These are phyloP conservation scores for Aquatica leii DNA, from an alignment of 2,888 invertebrate genomes.

Conservation along the genomic window DNA sequence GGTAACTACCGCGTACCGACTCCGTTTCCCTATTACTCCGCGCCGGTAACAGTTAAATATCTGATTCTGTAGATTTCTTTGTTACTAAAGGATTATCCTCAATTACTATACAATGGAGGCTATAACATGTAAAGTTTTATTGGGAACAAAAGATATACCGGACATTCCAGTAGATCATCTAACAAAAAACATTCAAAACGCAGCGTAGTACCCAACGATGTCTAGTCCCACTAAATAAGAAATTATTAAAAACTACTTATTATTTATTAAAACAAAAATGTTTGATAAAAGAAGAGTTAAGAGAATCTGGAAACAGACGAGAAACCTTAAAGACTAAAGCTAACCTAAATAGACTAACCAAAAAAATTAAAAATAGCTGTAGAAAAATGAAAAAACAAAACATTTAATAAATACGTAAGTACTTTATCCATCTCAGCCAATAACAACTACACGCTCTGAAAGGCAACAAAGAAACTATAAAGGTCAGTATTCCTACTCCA, in stretches of 20 bases:
- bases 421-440: background rate
- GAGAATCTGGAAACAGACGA: no score
- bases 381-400: background rate
- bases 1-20: no score
- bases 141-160: constrained; percentile 12
- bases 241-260: no score
- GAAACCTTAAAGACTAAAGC: background rate
- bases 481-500: background rate
- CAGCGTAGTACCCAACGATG: background rate
- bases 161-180: constrained; percentile 7
- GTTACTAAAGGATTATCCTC: constrained; percentile 9
- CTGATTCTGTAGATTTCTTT: background rate
- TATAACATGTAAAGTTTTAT: constrained; percentile 8
- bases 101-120: constrained; percentile 9
- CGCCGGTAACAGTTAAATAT: no score
- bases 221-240: no score
- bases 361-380: background rate
- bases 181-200: background rate
- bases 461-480: no score
- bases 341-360: background rate
- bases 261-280: background rate
- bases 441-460: background rate
- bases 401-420: background rate
- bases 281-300: background rate
- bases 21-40: no score